Base-by-base conservation (phyloP, 2,888 invertebrate species). In the Ormyrus thymus region DNA sequence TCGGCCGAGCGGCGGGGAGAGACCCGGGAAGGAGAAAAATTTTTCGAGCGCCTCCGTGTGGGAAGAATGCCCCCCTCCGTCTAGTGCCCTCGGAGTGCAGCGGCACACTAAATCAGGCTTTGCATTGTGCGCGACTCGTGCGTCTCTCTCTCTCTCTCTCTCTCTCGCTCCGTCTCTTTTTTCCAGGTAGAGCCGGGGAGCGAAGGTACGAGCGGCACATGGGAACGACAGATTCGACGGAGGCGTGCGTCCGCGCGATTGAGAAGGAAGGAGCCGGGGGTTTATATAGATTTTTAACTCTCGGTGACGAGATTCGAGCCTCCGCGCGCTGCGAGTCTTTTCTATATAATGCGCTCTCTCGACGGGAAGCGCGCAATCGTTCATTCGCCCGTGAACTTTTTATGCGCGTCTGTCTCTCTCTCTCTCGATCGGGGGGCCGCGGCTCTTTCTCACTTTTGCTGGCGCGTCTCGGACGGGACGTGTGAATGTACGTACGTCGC, bases 361-460 rank as follows among this genome's bases (percentile, higher is more conserved):
- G 71, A 75, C 80, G 80, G 80, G 77, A 80, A 80, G 71, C 77
- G 77, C 77, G 77, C 80, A 78, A 78, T 78, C 80, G 79, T 56
- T 76, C 79, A 68, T 68, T 76, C 77, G 77, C 45, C 72, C 78
- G 76, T 78, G 78, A 81, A 78, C 77, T 80, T 78, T 80, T 75
- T 75, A 75, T 74, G n/a, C 48, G 15, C 43, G 59, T 11, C 43
- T 48, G n/a, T 65, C 8, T 45, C 46, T 70, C n/a, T 50, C 15
- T 51, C 10, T 45, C 46, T 2, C 64, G 78, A 68, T 73, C 72
- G 73, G 6, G 48, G n/a, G n/a, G n/a, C 9, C 48, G 15, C 50
- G 10, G 7, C 9, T 68, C 55, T 45, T 15, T 46, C 13, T 55
- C 46, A 45, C 46, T 55, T 46, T 55, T 56, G 45, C 68, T 7